These are phyloP conservation scores for Scomber japonicus DNA, from an alignment of 2,113 vertebrate species.

Conservation along the genomic window DNA sequence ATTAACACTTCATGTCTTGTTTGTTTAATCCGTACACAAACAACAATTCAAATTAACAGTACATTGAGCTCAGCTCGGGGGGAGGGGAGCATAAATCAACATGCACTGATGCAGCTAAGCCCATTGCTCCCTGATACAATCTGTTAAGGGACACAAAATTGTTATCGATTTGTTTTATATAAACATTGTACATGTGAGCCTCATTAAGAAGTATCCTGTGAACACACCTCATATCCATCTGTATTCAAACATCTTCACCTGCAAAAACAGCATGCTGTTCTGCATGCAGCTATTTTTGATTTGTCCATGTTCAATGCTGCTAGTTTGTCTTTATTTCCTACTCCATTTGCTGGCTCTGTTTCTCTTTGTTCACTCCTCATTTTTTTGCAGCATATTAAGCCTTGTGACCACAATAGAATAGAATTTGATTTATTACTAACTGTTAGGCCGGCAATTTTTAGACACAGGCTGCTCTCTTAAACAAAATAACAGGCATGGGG, in stretches of 20 bases:
- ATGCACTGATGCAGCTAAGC: background rate
- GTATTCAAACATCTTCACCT: background rate
- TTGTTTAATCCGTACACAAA: too few species aligned
- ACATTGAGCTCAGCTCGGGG: background rate
- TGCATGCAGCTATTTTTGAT: conserved; percentile 12
- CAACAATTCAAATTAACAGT: background rate
- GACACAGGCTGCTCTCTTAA: conserved; percentile 32
- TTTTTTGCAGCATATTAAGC: conserved; percentile 26
- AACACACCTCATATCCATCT: background rate
- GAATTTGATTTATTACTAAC: conserved; percentile 51
- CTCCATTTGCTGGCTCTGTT: conserved; percentile 35
- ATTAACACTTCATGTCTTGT: too few species aligned
- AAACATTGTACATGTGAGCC: background rate
- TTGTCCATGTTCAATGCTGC: background rate
- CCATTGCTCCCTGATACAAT: conserved; percentile 14
- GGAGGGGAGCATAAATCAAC: conserved; percentile 28
- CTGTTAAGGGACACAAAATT: background rate
- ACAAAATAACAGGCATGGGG: conserved; percentile 32
- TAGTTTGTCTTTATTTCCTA: conserved; percentile 30
- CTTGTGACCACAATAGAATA: conserved; percentile 47
- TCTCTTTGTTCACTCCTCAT: background rate
- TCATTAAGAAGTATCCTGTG: background rate
- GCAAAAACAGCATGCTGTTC: conserved; percentile 20
- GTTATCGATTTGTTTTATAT: conserved; percentile 13
- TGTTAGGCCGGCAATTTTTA: conserved; percentile 40